phyloP scores from a whole-genome alignment of 2,888 invertebrate genomes.

The Tachina lurida region DNA sequence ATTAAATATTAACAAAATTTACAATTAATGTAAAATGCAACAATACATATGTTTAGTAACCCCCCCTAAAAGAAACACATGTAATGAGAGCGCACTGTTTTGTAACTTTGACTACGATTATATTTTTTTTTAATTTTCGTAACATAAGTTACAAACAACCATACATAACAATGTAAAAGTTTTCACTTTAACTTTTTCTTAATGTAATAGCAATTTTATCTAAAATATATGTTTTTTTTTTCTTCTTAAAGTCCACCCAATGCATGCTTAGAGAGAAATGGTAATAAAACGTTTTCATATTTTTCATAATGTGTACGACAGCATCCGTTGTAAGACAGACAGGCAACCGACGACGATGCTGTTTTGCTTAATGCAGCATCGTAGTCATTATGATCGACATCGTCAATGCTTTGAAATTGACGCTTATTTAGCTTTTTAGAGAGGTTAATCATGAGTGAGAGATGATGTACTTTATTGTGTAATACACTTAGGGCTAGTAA shows the following conservation, averaged over 20 bases:
- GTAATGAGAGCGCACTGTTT: slow-evolving; percentile 66
- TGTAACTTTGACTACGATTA: slow-evolving; percentile 44
- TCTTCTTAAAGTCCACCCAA: slow-evolving; percentile 20
- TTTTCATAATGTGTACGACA: slow-evolving; percentile 40
- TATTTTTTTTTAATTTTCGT: slow-evolving; percentile 21
- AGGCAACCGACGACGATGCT: not conserved
- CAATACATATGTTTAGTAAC: slow-evolving; percentile 41
- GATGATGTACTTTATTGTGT: slow-evolving; percentile 45
- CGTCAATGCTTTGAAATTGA: slow-evolving; percentile 10
- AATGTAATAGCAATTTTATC: slow-evolving; percentile 10
- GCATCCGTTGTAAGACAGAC: slow-evolving; percentile 22
- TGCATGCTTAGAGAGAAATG: slow-evolving; percentile 14
- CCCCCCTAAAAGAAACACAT: slow-evolving; percentile 39
- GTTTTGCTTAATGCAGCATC: not conserved
- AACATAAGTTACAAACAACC: slow-evolving; percentile 42
- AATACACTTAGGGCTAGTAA: slow-evolving; percentile 32
- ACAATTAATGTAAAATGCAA: slow-evolving; percentile 45
- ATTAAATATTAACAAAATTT: slow-evolving; percentile 46
- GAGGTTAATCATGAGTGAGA: slow-evolving; percentile 43
- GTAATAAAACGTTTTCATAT: slow-evolving; percentile 44
- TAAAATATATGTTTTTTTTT: not conserved
- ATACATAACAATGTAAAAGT: not conserved
- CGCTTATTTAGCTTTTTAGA: slow-evolving; percentile 8
- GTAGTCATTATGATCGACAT: slow-evolving; percentile 33
- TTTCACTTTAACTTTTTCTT: slow-evolving; percentile 48